phyloP scores from a whole-genome alignment of 1,140 invertebrate species.

The Mycetomoellerius zeteki region DNA sequence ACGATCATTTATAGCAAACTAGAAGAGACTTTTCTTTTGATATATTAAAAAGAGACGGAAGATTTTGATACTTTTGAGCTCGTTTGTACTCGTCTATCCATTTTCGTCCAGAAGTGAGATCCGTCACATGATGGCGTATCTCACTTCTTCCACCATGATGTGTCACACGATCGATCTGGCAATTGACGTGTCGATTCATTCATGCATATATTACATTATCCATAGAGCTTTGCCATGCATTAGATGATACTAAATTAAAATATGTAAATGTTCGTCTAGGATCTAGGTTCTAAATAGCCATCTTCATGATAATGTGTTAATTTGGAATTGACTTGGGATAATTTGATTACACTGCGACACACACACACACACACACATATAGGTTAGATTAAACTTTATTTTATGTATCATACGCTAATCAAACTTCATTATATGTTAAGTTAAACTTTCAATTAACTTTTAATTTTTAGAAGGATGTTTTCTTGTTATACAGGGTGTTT shows the following conservation, averaged over 20 bases:
- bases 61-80: not conserved
- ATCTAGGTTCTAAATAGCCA: too few relatives aligned
- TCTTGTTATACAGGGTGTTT: too few relatives aligned
- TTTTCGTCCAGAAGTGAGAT: not conserved
- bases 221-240: not conserved
- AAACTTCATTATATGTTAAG: too few relatives aligned
- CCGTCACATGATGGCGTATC: too few relatives aligned
- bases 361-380: too few relatives aligned
- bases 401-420: too few relatives aligned
- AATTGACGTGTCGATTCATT: not conserved
- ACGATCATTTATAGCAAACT: not conserved
- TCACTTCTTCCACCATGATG: too few relatives aligned
- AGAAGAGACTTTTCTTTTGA: not conserved
- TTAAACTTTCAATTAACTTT: too few relatives aligned
- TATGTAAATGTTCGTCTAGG: not conserved
- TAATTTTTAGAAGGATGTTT: too few relatives aligned
- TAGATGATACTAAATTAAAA: not conserved
- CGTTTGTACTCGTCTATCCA: not conserved
- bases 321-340: not conserved
- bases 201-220: not conserved
- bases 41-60: not conserved
- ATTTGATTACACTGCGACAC: not conserved
- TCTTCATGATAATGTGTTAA: not conserved
- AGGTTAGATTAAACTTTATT: too few relatives aligned
- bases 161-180: not conserved